Conservation (phyloP, 2,113 vertebrate species). For the Corythaixoides concolor region DNA sequence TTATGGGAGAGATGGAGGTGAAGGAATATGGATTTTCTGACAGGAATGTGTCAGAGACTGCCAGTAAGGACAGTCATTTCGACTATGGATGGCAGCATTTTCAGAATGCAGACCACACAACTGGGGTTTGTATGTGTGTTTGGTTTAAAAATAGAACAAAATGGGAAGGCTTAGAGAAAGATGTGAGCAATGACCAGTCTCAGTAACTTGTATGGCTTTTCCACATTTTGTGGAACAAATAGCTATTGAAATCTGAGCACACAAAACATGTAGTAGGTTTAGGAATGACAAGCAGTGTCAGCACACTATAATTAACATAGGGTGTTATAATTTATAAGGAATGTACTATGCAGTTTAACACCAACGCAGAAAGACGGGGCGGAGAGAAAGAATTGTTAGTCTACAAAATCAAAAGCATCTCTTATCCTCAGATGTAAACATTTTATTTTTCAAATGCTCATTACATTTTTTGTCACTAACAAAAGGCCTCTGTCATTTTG, state of each 20-base stretch:
- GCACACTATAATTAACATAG: conserved; percentile 70
- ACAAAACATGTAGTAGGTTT: conserved; percentile 52
- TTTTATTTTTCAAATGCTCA: conserved; percentile 50
- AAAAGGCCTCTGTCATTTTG: conserved; percentile 59
- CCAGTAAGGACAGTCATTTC: conserved; percentile 14
- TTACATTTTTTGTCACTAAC: conserved; percentile 33
- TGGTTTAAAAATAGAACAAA: conserved; percentile 48
- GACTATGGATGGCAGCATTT: background rate
- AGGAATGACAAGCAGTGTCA: conserved; percentile 67
- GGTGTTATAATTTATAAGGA: conserved; percentile 72
- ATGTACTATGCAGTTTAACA: conserved; percentile 46
- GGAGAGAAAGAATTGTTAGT: conserved; percentile 5
- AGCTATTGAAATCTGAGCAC: conserved; percentile 64
- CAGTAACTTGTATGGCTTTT: conserved; percentile 28
- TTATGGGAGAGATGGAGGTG: background rate
- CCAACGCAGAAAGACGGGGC: background rate
- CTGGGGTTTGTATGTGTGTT: background rate
- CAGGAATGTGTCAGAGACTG: background rate
- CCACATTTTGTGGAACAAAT: conserved; percentile 66
- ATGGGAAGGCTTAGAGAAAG: conserved; percentile 19
- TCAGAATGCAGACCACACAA: conserved; percentile 24
- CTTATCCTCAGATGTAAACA: conserved; percentile 40
- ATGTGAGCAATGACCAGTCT: conserved; percentile 24
- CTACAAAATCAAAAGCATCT: conserved; percentile 55
- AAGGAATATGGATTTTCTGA: background rate